These are phyloP conservation scores for Protobothrops mucrosquamatus DNA, from an alignment of 2,113 vertebrate species.

Conservation along the genomic window DNA sequence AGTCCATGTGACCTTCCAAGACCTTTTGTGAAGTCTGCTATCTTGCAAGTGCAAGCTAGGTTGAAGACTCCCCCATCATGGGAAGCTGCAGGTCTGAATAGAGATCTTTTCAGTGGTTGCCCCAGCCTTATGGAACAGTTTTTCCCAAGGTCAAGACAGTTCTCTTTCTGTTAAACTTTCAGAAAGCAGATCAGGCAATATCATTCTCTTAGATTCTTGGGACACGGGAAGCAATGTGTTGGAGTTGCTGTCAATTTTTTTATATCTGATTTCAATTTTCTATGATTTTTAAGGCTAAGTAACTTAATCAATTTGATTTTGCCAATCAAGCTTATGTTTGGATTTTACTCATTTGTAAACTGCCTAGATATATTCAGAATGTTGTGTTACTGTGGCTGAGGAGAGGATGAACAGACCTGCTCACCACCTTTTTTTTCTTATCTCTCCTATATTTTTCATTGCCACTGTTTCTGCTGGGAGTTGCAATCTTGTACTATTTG, in stretches of 20 bases:
- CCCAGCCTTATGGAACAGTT: not conserved
- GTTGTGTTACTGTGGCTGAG: not conserved
- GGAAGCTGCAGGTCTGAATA: not conserved
- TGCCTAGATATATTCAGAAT: not conserved
- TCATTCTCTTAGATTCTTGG: not conserved
- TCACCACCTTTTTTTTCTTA: not conserved
- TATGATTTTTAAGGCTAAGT: not conserved
- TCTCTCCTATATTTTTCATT: constrained; percentile 1
- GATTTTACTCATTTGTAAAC: not conserved
- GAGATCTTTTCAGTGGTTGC: not conserved
- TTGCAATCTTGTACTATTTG: not conserved
- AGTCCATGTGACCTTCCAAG: not conserved
- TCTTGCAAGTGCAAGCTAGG: not conserved
- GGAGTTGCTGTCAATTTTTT: not conserved
- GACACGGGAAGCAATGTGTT: not conserved
- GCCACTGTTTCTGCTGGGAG: constrained; percentile 3
- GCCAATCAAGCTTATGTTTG: not conserved
- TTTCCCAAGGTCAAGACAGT: not conserved
- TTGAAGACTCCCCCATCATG: not conserved
- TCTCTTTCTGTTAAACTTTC: not conserved
- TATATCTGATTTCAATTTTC: not conserved
- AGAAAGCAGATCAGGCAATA: not conserved
- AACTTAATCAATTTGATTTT: not conserved
- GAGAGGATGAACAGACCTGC: not conserved
- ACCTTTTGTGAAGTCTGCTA: not conserved